Conservation (phyloP, 2,113 vertebrate species). For the Turdus rufiventris region DNA sequence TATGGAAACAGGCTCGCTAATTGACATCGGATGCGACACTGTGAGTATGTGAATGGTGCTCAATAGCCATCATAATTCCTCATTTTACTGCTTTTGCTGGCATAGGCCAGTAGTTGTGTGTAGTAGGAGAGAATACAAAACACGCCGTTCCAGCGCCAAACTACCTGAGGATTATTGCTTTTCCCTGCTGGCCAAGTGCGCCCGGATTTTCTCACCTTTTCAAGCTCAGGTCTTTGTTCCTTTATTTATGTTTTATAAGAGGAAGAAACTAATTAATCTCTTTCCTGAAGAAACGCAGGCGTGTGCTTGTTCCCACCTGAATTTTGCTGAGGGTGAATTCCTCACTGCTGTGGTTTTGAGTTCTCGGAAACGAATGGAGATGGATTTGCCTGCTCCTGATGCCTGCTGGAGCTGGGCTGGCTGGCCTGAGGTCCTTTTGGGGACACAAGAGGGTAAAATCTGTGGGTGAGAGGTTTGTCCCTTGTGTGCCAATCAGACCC, state of each 20-base stretch:
- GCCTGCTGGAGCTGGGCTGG: neutral
- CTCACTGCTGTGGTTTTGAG: neutral
- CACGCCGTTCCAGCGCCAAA: rapidly evolving
- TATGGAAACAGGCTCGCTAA: conserved; percentile 51
- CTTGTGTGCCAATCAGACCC: neutral
- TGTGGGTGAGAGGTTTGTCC: neutral
- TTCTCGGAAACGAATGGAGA: neutral
- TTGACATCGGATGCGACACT: conserved; percentile 4
- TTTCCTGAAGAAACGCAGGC: neutral
- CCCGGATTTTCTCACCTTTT: conserved; percentile 21
- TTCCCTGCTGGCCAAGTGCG: neutral
- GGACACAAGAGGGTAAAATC: neutral
- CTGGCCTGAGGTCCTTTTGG: neutral
- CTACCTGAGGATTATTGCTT: neutral
- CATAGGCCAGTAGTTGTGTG: neutral
- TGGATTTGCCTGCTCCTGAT: neutral
- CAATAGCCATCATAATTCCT: conserved; percentile 50
- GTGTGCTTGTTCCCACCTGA: neutral
- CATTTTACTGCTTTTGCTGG: conserved; percentile 31
- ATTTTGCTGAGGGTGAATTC: conserved; percentile 32
- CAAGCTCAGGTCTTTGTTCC: neutral
- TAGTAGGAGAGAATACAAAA: neutral
- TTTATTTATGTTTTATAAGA: conserved; percentile 5
- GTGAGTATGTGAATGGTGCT: conserved; percentile 31
- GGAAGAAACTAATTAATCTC: conserved; percentile 21